Base-by-base conservation (phyloP, 2,888 invertebrate species). In the Oscheius sp. region DNA sequence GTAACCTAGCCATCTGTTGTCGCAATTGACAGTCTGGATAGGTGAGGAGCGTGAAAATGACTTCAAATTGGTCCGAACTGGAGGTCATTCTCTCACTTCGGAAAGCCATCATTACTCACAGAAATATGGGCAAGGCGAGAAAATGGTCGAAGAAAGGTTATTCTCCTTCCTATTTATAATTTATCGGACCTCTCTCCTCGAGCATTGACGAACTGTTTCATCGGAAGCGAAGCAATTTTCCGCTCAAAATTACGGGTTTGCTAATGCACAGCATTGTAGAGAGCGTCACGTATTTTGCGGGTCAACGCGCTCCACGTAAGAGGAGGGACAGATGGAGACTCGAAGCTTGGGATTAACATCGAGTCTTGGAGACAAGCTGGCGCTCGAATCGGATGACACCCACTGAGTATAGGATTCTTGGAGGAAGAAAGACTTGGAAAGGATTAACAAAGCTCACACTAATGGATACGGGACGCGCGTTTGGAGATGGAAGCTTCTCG, bases 241-340 rank as follows among this genome's bases (percentile, higher is more conserved):
- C 20, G 25, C 29, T 29, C 25, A 63, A 64, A 64, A 64, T 64
- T 64, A 48, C 31, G 37, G 64, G 64, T 48, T 64, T 64, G 64
- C 64, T 64, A 64, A 64, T 64, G 64, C 64, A 64, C 37, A 23
- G 48, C 34, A 64, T 64, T 64, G 64, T 64, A 64, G 48, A 48
- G 25, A 50, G 64, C 48, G 48, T 48, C 50, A 64, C 34, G 34
- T 50, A 58, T 64, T 64, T 50, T 64, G 64, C 64, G 64, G 64
- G 64, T 64, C 64, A 64, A 48, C 48, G 64, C 64, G 50, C 45
- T 50, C 33, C 48, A 64, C 64, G 64, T 48, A 64, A 64, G 64
- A 64, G 50, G 64, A 58, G 48, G 64, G 64, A 64, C 48, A 64
- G 64, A 64, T 48, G 64, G 64, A 31, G 48, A 64, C 48, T 20